Evolutionary conservation across 2,113 vertebrate species (phyloP).

Genomic region (Dicrurus megarhynchus): DNA sequence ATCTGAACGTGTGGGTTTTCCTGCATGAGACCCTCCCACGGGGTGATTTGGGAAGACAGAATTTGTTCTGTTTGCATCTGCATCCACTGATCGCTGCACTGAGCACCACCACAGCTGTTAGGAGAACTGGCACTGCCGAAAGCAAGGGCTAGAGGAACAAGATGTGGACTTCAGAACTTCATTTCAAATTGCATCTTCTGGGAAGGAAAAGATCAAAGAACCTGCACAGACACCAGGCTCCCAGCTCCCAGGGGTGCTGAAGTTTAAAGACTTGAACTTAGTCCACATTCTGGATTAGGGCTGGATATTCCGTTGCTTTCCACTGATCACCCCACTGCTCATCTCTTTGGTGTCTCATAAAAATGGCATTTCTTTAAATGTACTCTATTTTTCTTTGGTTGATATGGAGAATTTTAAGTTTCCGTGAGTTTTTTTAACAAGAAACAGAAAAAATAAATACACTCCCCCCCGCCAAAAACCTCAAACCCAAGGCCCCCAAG

Average conservation of each 20-base stretch:
- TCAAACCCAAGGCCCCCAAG: too few species aligned
- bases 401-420: neutral
- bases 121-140: neutral
- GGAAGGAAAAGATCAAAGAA: neutral
- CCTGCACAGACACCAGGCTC: neutral
- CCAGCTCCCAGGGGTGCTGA: neutral
- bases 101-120: neutral
- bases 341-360: neutral
- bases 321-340: neutral
- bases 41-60: neutral
- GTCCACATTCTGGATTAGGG: neutral
- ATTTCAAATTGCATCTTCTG: neutral
- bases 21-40: neutral
- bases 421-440: neutral
- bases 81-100: neutral
- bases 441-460: neutral
- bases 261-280: neutral
- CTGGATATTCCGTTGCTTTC: neutral
- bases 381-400: neutral
- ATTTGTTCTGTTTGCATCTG: neutral
- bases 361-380: neutral
- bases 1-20: neutral
- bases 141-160: neutral
- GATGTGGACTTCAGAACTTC: neutral
- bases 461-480: accelerated